Conservation (phyloP, 2,113 vertebrate genomes). For the Alosa alosa region DNA sequence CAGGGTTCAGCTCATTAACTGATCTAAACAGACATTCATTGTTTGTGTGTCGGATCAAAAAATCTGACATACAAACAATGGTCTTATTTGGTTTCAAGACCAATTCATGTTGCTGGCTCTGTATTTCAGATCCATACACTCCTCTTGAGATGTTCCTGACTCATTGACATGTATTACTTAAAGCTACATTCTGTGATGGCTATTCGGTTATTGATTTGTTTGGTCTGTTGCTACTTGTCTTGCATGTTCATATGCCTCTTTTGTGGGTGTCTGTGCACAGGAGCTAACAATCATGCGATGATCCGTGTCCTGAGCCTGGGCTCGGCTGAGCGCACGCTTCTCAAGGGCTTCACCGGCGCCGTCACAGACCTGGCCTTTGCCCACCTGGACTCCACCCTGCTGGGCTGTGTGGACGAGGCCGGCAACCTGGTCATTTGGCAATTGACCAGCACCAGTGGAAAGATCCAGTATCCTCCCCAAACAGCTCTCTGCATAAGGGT, state of each 20-base stretch:
- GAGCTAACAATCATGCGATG: slow-evolving; percentile 90
- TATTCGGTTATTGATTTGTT: background rate
- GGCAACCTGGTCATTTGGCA: slow-evolving; percentile 96
- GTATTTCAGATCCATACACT: too few species aligned
- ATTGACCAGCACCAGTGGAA: slow-evolving; percentile 82
- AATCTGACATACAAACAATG: too few species aligned
- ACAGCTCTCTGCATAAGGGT: background rate
- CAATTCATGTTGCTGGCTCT: too few species aligned
- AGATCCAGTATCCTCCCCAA: slow-evolving; percentile 88
- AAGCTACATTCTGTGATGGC: background rate
- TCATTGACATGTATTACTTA: too few species aligned
- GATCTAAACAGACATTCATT: too few species aligned
- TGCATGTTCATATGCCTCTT: background rate
- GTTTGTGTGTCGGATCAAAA: too few species aligned
- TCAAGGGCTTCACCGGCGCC: slow-evolving; percentile 91
- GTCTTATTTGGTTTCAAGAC: too few species aligned
- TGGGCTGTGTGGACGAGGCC: slow-evolving; percentile 93
- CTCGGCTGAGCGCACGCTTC: slow-evolving; percentile 82
- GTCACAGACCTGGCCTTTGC: slow-evolving; percentile 96
- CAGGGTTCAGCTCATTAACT: too few species aligned
- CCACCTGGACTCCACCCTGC: slow-evolving; percentile 90
- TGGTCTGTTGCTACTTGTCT: background rate
- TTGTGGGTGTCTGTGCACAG: slow-evolving; percentile 59
- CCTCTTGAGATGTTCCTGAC: too few species aligned
- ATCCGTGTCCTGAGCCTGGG: slow-evolving; percentile 88